A percentile compares a stretch with the other conserved stretches of the same genome.
These are phyloP conservation scores for Drosophila algonquin DNA, from an alignment of 2,888 invertebrate species.

Conservation along the genomic window DNA sequence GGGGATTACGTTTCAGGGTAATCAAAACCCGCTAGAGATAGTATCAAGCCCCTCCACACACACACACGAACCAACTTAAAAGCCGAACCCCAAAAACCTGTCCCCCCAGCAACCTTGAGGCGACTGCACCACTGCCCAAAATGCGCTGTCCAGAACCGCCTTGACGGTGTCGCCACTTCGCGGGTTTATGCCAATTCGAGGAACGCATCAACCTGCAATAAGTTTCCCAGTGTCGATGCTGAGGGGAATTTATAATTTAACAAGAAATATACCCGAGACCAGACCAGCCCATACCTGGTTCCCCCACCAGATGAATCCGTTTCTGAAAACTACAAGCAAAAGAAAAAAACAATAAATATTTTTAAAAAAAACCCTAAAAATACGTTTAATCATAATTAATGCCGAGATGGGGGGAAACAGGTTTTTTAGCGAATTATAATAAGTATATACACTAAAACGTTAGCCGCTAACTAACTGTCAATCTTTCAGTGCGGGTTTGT, in stretches of 20 bases:
- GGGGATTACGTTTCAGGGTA: slow-evolving; percentile 8
- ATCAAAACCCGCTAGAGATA: slow-evolving; percentile 53
- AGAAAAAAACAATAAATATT: slow-evolving; percentile 6
- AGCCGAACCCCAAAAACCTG: slow-evolving; percentile 53
- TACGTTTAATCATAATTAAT: slow-evolving; percentile 37
- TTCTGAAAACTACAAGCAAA: slow-evolving; percentile 26
- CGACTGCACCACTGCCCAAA: slow-evolving; percentile 37
- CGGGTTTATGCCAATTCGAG: slow-evolving; percentile 52
- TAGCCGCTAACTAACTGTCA: not conserved
- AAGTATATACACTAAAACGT: slow-evolving; percentile 16
- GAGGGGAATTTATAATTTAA: slow-evolving; percentile 45
- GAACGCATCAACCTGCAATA: slow-evolving; percentile 44
- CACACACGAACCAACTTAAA: not conserved
- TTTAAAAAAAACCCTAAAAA: slow-evolving; percentile 7
- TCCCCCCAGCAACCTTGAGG: slow-evolving; percentile 53
- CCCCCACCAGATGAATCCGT: slow-evolving; percentile 2
- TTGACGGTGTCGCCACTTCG: not conserved
- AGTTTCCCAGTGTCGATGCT: slow-evolving; percentile 40
- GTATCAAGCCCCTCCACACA: slow-evolving; percentile 6
- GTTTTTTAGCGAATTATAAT: slow-evolving; percentile 17
- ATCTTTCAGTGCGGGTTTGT: slow-evolving; percentile 87
- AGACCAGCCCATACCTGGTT: not conserved
- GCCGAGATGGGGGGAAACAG: slow-evolving; percentile 18
- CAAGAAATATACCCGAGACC: slow-evolving; percentile 15
- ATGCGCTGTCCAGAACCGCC: too few relatives aligned